phyloP scores from a whole-genome alignment of 2,113 vertebrate species.

The Ageneiosus marmoratus region DNA sequence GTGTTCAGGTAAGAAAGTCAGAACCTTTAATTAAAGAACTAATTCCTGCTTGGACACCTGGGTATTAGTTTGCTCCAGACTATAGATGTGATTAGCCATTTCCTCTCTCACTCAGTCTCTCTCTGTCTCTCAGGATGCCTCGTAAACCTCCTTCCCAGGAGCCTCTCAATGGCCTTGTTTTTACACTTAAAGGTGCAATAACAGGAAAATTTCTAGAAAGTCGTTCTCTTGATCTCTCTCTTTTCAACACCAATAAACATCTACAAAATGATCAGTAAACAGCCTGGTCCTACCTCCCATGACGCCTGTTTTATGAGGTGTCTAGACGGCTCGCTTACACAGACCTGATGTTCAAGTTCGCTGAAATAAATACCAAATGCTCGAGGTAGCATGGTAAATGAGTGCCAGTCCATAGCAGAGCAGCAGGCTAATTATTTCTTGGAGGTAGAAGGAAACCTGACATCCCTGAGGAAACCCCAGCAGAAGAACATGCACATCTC shows the following conservation, averaged over 20 bases:
- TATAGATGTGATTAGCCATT: conserved; percentile 18
- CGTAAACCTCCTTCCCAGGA: conserved; percentile 13
- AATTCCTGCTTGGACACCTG: neutral
- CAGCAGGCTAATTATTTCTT: neutral
- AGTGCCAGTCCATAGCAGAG: neutral
- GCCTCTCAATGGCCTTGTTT: conserved; percentile 35
- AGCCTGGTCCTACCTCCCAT: conserved; percentile 24
- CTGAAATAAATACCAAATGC: neutral
- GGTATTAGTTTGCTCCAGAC: conserved; percentile 6
- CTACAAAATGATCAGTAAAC: conserved; percentile 20
- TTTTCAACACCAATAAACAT: conserved; percentile 7
- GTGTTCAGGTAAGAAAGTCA: conserved; percentile 8
- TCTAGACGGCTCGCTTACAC: conserved; percentile 41
- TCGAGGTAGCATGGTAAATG: neutral
- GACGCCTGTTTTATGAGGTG: conserved; percentile 39
- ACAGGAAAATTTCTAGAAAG: conserved; percentile 27
- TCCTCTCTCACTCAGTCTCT: conserved; percentile 7
- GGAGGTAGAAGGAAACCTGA: neutral
- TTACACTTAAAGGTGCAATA: conserved; percentile 47
- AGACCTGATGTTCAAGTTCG: neutral
- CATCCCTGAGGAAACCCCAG: neutral
- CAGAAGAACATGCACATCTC: neutral
- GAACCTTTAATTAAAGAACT: neutral
- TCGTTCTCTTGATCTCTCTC: neutral
- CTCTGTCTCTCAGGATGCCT: neutral